Evolutionary conservation across 92 coral and sea anemone genomes (phyloP), one percentile per base, ranked within the genome.

Genomic region (Hydrozoanthus gracilis): DNA sequence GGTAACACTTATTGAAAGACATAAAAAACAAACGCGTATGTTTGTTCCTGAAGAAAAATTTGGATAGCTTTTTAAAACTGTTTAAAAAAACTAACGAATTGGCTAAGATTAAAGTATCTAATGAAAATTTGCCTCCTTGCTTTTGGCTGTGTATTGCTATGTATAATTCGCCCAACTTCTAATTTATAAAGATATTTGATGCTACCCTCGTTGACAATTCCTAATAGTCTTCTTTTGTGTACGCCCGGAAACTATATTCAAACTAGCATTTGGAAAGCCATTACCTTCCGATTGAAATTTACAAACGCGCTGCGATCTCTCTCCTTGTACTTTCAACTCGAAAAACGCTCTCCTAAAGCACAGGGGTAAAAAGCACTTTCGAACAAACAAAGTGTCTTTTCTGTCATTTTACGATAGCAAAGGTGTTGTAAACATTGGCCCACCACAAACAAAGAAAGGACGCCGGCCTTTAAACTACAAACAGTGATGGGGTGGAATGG

Each of bases 401-500:
- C 65, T 84, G 82, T 70, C 88, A 14, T 84, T 84, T 84, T 71
- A 72, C 10, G 70, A 64, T 64, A 84, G 64, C 18, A 69, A 45
- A 18, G 72, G 64, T 7, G 71, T 72, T 16, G 47, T 84, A 73
- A 67, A 48, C 46, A 67, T 84, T n/a, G n/a, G n/a, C 47, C 88
- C 80, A n/a, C 12, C 80, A 54, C 47, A 20, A 10, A 51, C 14
- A 4, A 51, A 27, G 72, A 84, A 72, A 84, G 88, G 88, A 44
- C 62, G 80, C 16, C 64, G 88, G 46, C 68, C 88, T 8, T 7
- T 71, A 13, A 39, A 18, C 3, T 84, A 84, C 14, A 84, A 84
- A 56, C 88, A 20, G 72, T 84, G 88, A 82, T 9, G 71, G 44
- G 20, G 10, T 11, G 88, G 88, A 67, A 84, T 84, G 14, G 82